These are phyloP conservation scores for Pogonomyrmex barbatus DNA, from an alignment of 1,140 invertebrate genomes.

Conservation along the genomic window DNA sequence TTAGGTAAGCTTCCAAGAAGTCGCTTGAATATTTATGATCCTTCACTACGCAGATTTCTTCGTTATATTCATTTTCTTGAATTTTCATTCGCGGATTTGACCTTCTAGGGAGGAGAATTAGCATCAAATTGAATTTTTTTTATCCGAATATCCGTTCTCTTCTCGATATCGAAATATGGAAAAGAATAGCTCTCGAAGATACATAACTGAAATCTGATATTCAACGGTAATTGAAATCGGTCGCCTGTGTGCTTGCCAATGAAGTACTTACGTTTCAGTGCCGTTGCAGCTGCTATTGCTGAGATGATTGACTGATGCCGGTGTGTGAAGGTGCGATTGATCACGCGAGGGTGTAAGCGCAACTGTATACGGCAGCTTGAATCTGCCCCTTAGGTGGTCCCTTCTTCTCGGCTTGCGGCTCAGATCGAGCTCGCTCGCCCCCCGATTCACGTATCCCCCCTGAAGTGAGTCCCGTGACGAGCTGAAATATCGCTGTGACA, in stretches of 20 bases:
- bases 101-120: constrained; percentile 6
- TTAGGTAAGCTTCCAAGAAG: constrained; percentile 38
- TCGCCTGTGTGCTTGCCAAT: background rate
- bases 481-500: constrained; percentile 88
- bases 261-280: constrained; percentile 88
- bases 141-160: background rate
- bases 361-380: constrained; percentile 89
- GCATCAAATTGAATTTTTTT: constrained; percentile 62
- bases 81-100: constrained; percentile 26
- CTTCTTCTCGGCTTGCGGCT: constrained; percentile 89
- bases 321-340: constrained; percentile 87
- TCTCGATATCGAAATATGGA: background rate
- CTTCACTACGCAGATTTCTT: constrained; percentile 32
- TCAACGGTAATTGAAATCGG: constrained; percentile 43
- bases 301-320: constrained; percentile 89
- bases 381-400: constrained; percentile 88
- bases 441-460: constrained; percentile 89
- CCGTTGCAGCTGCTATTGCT: constrained; percentile 89
- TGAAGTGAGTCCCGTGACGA: constrained; percentile 91
- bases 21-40: constrained; percentile 58
- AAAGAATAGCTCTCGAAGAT: background rate
- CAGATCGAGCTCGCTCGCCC: constrained; percentile 91
- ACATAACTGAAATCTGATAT: background rate
- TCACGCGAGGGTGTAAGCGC: constrained; percentile 88
- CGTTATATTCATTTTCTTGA: constrained; percentile 33